phyloP scores from a whole-genome alignment of 2,888 invertebrate genomes.

The Polyommatus icarus region DNA sequence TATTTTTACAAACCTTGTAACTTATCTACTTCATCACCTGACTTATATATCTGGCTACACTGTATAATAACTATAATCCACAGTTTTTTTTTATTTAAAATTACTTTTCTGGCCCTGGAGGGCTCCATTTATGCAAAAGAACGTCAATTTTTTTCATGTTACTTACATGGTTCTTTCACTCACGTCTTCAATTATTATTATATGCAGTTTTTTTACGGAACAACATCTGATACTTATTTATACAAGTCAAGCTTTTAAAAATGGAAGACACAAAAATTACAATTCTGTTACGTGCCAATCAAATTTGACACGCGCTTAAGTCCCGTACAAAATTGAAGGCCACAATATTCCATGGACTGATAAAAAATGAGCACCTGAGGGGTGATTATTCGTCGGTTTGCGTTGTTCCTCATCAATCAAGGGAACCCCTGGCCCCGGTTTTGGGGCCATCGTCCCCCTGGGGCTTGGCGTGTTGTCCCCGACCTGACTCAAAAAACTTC shows the following conservation, averaged over 20 bases:
- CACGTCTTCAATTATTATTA: no score
- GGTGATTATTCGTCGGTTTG: constrained; percentile 67
- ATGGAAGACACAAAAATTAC: not conserved
- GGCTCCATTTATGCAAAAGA: no score
- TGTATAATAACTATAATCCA: no score
- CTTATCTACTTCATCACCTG: no score
- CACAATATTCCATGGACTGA: constrained; percentile 45
- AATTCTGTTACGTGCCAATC: constrained; percentile 2
- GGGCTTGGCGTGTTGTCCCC: not conserved
- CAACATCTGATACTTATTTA: no score
- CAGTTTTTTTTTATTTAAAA: no score
- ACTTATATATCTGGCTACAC: no score
- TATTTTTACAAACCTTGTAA: no score
- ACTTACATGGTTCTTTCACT: no score
- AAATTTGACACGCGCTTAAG: not conserved
- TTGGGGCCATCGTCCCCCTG: constrained; percentile 62
- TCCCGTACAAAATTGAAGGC: constrained; percentile 24
- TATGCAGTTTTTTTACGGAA: no score
- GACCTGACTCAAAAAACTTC: constrained; percentile 30
- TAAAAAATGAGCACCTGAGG: constrained; percentile 57
- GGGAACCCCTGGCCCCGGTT: constrained; percentile 58
- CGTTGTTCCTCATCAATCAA: constrained; percentile 73
- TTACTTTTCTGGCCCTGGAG: no score
- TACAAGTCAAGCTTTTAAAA: not conserved
- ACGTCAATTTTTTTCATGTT: no score